phyloP scores from a whole-genome alignment of 1,140 invertebrate species.

The Ooceraea biroi region DNA sequence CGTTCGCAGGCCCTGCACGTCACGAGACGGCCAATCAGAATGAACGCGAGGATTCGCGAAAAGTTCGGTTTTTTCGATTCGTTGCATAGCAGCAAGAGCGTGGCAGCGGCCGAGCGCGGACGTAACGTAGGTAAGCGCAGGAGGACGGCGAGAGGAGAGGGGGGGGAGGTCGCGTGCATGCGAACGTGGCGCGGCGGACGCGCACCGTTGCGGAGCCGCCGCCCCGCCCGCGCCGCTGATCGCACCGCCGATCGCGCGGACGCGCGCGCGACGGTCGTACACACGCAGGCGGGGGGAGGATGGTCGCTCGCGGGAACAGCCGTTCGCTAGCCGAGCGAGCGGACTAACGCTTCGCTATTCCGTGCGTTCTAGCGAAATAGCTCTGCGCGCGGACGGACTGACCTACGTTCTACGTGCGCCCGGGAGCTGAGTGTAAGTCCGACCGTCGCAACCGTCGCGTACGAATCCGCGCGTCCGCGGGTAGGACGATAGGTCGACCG shows the following conservation, averaged over 20 bases:
- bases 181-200: constrained; percentile 22
- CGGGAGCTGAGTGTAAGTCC: constrained; percentile 81
- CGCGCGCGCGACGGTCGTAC: constrained; percentile 32
- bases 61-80: constrained; percentile 15
- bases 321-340: constrained; percentile 71
- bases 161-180: constrained; percentile 6
- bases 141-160: neutral
- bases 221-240: constrained; percentile 38
- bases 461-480: neutral
- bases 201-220: constrained; percentile 22
- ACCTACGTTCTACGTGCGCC: constrained; percentile 81
- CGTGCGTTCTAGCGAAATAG: constrained; percentile 82
- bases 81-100: neutral
- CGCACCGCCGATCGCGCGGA: constrained; percentile 52
- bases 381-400: constrained; percentile 81
- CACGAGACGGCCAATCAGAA: no score
- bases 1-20: no score
- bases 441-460: neutral
- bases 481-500: constrained; percentile 24
- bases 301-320: constrained; percentile 83
- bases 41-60: constrained; percentile 3
- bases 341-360: constrained; percentile 81
- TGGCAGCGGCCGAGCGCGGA: no score
- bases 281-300: constrained; percentile 78
- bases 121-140: no score